Conservation (phyloP, 1,140 invertebrate species). For the Stegodyphus mimosarum region DNA sequence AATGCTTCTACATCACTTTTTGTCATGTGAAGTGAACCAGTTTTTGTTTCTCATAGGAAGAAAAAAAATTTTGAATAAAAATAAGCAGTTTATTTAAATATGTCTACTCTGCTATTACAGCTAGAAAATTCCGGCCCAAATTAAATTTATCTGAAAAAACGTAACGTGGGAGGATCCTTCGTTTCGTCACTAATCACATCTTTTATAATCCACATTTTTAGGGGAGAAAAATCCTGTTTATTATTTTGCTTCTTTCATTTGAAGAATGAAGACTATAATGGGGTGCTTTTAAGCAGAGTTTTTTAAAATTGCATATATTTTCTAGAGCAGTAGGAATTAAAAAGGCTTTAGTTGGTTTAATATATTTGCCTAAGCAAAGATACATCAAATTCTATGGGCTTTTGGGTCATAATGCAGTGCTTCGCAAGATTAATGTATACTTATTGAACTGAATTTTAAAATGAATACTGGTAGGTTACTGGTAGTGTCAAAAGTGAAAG, state of each 20-base stretch:
- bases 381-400: no score
- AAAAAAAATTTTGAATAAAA: neutral
- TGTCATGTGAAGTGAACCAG: conserved; percentile 1
- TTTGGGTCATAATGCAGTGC: no score
- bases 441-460: no score
- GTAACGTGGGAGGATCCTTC: neutral
- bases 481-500: no score
- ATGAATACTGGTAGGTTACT: no score
- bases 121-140: conserved; percentile 38
- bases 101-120: conserved; percentile 29
- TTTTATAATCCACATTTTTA: conserved; percentile 5
- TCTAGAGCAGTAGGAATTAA: no score
- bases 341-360: no score
- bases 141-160: conserved; percentile 43
- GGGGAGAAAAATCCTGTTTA: neutral
- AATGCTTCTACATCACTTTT: conserved; percentile 45
- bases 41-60: neutral
- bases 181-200: conserved; percentile 32
- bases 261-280: neutral
- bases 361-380: no score
- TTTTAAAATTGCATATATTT: neutral
- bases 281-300: neutral
- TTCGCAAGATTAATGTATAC: no score
- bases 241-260: neutral
- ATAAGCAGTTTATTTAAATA: conserved; percentile 35